phyloP scores from a whole-genome alignment of 2,797 vertebrate species.

The Sternotherus odoratus region DNA sequence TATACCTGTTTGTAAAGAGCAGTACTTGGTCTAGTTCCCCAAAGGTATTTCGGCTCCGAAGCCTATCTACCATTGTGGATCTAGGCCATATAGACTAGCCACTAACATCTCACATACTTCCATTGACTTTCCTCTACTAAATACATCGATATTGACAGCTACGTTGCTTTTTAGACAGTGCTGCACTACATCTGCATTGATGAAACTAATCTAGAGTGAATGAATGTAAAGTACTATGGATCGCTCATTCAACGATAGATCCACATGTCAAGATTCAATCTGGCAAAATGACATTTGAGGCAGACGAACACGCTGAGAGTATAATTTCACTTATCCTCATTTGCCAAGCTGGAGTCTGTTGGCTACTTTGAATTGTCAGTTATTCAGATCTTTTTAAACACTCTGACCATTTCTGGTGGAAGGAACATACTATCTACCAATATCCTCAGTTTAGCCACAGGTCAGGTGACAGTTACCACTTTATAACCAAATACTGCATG shows the following conservation, averaged over 20 bases:
- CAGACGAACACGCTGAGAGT: not conserved
- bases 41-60: not conserved
- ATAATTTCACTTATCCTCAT: not conserved
- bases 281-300: not conserved
- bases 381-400: not conserved
- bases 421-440: not conserved
- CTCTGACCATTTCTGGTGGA: not conserved
- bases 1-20: not conserved
- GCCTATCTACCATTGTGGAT: not conserved
- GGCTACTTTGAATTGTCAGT: too few species aligned
- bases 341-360: not conserved
- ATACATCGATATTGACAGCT: slow-evolving; percentile 14
- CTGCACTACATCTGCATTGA: slow-evolving; percentile 20
- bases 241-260: not conserved
- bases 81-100: not conserved
- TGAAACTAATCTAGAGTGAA: slow-evolving; percentile 6
- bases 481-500: not conserved
- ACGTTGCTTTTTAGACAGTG: slow-evolving; percentile 9
- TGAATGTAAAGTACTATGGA: not conserved
- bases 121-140: slow-evolving; percentile 16
- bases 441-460: not conserved
- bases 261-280: not conserved
- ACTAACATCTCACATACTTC: not conserved
- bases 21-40: not conserved
- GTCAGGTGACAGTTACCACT: not conserved